Percentiles rank a stretch among this genome's conserved stretches.
phyloP scores from a whole-genome alignment of 1,140 invertebrate genomes.

The Ceratoteleas bidentatus region DNA sequence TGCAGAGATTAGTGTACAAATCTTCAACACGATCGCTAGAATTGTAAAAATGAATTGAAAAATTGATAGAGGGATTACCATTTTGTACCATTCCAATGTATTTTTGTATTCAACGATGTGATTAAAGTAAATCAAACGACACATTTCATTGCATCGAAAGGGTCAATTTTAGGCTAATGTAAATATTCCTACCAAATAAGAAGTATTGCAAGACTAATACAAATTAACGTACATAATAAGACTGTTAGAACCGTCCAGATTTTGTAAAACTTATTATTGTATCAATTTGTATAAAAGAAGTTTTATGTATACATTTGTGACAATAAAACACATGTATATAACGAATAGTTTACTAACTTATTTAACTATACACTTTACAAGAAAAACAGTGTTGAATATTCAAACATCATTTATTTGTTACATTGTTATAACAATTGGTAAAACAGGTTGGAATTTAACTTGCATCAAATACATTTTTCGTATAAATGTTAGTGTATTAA shows the following conservation, averaged over 20 bases:
- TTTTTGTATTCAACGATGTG: background rate
- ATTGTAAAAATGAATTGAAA: too few relatives aligned
- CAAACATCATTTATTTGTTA: conserved; percentile 4
- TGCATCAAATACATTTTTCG: background rate
- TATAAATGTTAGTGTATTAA: background rate
- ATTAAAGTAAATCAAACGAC: too few relatives aligned
- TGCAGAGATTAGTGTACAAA: too few relatives aligned
- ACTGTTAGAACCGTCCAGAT: conserved; percentile 48
- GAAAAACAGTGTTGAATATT: conserved; percentile 1
- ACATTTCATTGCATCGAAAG: conserved; percentile 1
- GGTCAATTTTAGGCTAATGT: conserved; percentile 22
- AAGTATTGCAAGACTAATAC: conserved; percentile 16
- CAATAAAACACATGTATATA: conserved; percentile 42
- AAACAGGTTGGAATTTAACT: background rate
- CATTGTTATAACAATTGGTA: background rate
- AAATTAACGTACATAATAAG: conserved; percentile 32
- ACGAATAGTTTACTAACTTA: background rate
- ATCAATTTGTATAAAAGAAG: conserved; percentile 32
- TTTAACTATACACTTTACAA: too few relatives aligned
- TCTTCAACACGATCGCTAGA: too few relatives aligned
- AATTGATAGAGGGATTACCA: too few relatives aligned
- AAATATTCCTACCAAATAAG: too few relatives aligned
- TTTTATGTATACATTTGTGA: conserved; percentile 32
- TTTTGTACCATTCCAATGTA: background rate
- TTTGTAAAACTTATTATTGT: conserved; percentile 25